A percentile compares a stretch with the other conserved stretches of the same genome.
phyloP scores from a whole-genome alignment of 2,888 invertebrate species.

The Euplexia lucipara region DNA sequence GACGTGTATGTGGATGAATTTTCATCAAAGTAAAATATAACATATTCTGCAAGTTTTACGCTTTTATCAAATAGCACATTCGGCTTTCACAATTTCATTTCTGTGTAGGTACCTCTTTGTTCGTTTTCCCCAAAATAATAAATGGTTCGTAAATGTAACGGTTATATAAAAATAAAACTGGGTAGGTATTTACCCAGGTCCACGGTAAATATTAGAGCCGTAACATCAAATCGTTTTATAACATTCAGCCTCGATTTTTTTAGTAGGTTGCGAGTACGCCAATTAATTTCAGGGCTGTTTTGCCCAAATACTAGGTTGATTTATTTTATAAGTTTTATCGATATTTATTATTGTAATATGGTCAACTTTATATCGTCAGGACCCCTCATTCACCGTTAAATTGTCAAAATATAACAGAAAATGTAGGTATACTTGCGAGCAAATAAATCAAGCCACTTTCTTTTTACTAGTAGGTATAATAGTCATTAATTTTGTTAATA shows the following conservation, averaged over 20 bases:
- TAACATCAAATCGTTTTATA: constrained; percentile 31
- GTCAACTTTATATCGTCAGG: not conserved
- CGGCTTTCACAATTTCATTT: constrained; percentile 6
- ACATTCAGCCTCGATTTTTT: constrained; percentile 26
- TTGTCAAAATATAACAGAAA: not conserved
- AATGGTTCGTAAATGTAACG: constrained; percentile 15
- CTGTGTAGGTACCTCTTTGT: constrained; percentile 1
- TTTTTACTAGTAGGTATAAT: too few relatives aligned
- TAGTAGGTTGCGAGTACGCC: constrained; percentile 13
- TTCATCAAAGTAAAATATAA: constrained; percentile 12
- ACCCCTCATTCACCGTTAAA: not conserved
- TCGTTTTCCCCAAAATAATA: constrained; percentile 16
- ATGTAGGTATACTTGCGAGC: too few relatives aligned
- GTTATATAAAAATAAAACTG: constrained; percentile 30
- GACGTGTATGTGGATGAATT: not conserved
- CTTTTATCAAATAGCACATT: constrained; percentile 7
- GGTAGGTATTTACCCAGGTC: constrained; percentile 8
- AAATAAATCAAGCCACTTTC: too few relatives aligned
- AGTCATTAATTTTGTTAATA: too few relatives aligned
- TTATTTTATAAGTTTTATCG: constrained; percentile 18
- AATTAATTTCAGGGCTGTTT: constrained; percentile 26
- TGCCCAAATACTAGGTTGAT: constrained; percentile 16
- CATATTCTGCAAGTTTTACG: not conserved
- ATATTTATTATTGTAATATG: constrained; percentile 7
- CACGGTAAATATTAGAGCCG: constrained; percentile 19